A percentile compares a stretch with the other conserved stretches of the same genome.
phyloP scores from a whole-genome alignment of 92 coral and sea anemone species.

The Diadumene lineata region DNA sequence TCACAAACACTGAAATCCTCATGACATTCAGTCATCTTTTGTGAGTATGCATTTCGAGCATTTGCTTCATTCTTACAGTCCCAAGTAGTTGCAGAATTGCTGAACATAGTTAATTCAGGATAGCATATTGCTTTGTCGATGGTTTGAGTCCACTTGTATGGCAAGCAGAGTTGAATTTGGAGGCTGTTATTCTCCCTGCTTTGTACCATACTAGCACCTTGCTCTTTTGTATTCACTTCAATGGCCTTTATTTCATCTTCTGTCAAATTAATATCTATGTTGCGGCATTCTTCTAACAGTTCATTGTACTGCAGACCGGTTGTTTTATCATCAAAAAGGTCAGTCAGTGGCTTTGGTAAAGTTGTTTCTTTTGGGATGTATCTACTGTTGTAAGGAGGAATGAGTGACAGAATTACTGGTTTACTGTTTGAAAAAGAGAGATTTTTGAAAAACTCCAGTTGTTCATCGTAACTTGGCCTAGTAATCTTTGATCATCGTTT shows the following conservation, averaged over 20 bases:
- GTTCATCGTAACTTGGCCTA: background rate
- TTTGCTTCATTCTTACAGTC: slow-evolving; percentile 22
- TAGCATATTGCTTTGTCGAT: slow-evolving; percentile 17
- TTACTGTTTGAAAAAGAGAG: no score
- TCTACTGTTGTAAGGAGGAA: slow-evolving; percentile 22
- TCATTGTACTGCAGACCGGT: slow-evolving; percentile 3
- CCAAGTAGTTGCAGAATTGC: background rate
- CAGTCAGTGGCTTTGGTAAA: slow-evolving; percentile 25
- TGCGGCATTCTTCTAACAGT: slow-evolving; percentile 18
- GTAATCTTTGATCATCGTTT: background rate
- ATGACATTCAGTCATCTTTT: slow-evolving; percentile 27
- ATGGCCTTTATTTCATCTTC: slow-evolving; percentile 20
- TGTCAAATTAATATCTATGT: background rate
- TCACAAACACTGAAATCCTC: slow-evolving; percentile 45
- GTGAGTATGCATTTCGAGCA: slow-evolving; percentile 34
- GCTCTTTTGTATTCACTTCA: slow-evolving; percentile 30
- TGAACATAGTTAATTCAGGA: background rate
- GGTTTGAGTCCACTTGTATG: slow-evolving; percentile 45
- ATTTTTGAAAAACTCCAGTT: no score
- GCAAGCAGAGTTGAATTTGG: slow-evolving; percentile 37
- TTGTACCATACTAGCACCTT: slow-evolving; percentile 19
- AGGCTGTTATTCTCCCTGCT: slow-evolving; percentile 43
- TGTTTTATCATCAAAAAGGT: slow-evolving; percentile 15
- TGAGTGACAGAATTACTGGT: no score
- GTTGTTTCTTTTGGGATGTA: slow-evolving; percentile 30